Conservation (phyloP, 2,797 vertebrate genomes). For the Lemur catta region DNA sequence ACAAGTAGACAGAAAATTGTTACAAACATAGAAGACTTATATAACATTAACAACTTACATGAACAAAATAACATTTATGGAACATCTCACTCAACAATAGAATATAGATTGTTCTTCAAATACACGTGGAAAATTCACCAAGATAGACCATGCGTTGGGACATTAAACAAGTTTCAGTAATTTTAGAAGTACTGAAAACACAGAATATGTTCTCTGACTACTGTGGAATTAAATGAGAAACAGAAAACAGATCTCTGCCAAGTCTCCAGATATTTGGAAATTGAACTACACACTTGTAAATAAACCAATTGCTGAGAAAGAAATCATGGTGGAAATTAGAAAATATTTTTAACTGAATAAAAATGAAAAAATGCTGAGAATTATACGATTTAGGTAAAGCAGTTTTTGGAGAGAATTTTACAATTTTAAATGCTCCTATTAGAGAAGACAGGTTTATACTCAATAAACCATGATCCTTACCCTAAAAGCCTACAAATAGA, state of each 20-base stretch:
- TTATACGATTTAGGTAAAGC: neutral
- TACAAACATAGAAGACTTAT: neutral
- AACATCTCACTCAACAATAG: conserved; percentile 1
- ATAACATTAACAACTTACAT: neutral
- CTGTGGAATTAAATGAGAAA: conserved; percentile 37
- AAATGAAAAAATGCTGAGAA: neutral
- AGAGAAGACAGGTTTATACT: neutral
- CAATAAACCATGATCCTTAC: neutral
- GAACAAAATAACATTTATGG: neutral
- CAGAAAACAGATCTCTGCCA: conserved; percentile 28
- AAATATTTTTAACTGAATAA: conserved; percentile 5
- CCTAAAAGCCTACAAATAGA: neutral
- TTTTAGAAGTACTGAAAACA: conserved; percentile 28
- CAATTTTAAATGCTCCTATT: neutral
- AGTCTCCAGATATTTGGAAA: conserved; percentile 7
- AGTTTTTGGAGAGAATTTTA: neutral
- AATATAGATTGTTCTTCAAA: neutral
- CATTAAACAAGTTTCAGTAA: conserved; percentile 49
- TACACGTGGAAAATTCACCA: neutral
- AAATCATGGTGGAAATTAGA: neutral
- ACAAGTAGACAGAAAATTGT: neutral
- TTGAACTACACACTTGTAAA: neutral
- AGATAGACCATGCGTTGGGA: conserved; percentile 19
- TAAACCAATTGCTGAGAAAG: neutral
- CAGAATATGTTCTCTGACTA: conserved; percentile 48